Base-by-base conservation (phyloP, 2,113 vertebrate species). In the Heterotilapia buettikoferi region DNA sequence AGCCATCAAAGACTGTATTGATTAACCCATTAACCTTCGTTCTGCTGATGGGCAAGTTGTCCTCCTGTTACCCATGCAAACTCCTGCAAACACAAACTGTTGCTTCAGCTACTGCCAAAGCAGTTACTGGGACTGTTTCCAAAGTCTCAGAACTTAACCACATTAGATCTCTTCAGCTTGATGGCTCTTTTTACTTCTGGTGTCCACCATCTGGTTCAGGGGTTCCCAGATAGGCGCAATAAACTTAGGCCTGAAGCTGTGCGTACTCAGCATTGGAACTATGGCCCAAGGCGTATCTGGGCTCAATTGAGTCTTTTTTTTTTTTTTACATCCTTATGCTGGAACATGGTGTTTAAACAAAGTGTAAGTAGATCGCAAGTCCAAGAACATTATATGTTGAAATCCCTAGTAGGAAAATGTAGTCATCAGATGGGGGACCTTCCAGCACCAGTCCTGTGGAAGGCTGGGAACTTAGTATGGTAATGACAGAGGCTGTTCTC, bases 61-160 rank as follows among this genome's bases (percentile, higher is more conserved):
- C 16, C 43, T 19, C 43, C 40, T 31, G 1, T 47, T 71, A 43
- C 9, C 71, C 16, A 2, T 45, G 14, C 24, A 29, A 76, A 47
- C 71, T 76, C 71, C 40, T 47, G 9, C 40, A 76, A 47, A 76
- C 43, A 47, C 24, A 29, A 47, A 76, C 24, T 47, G 24, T 47
- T 76, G 43, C 71, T 76, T 50, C 43, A 76, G 24, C 43, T 29
- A 76, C 71, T 50, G 43, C 9, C 43, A 76, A 76, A 76, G 16
- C 24, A 73, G 68, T 4, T 73, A 24, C 8, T 73, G 68, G 68
- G 40, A 16, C 2, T 73, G 5, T 2, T 26, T 73, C 40, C 40
- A 76, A 19, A 76, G 71, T 47, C 16, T 47, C 24, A 0, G 1
- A 76, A 76, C 24, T 0, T 12, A 76, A 76, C 71, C 43, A 50